Evolutionary conservation across 2,888 invertebrate species (phyloP).

Genomic region (Pycnomerus fuliginosus): DNA sequence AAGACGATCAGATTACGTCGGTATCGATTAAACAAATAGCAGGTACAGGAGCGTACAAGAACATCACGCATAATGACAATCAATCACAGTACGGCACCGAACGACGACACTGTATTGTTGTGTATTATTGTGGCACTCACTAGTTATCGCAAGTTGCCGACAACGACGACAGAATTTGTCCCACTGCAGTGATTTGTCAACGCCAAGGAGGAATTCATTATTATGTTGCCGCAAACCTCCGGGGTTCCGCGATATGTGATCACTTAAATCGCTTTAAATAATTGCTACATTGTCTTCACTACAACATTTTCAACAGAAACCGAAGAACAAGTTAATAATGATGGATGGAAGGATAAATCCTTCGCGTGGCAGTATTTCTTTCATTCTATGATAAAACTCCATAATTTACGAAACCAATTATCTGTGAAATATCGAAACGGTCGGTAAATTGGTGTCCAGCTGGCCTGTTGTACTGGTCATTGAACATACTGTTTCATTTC

Average conservation of each 20-base stretch:
- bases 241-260: slow-evolving; percentile 39
- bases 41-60: neutral
- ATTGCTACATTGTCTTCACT: too few species aligned
- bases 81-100: slow-evolving; percentile 37
- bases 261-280: slow-evolving; percentile 39
- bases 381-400: slow-evolving; percentile 20
- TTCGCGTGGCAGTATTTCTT: slow-evolving; percentile 7
- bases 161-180: slow-evolving; percentile 38
- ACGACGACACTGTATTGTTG: slow-evolving; percentile 40
- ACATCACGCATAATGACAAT: slow-evolving; percentile 35
- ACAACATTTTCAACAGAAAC: too few species aligned
- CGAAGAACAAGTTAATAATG: too few species aligned
- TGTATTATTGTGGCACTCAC: slow-evolving; percentile 33
- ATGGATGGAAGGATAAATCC: too few species aligned
- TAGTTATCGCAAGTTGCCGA: slow-evolving; percentile 33
- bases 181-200: slow-evolving; percentile 50
- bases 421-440: slow-evolving; percentile 43
- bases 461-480: slow-evolving; percentile 28
- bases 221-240: slow-evolving; percentile 26
- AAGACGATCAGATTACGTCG: neutral
- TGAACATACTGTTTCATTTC: slow-evolving; percentile 28
- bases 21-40: slow-evolving; percentile 1
- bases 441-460: slow-evolving; percentile 40
- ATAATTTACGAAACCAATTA: slow-evolving; percentile 42
- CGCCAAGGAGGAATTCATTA: slow-evolving; percentile 50